Evolutionary conservation across 2,797 vertebrate species (phyloP).

Genomic region (Champsocephalus esox): DNA sequence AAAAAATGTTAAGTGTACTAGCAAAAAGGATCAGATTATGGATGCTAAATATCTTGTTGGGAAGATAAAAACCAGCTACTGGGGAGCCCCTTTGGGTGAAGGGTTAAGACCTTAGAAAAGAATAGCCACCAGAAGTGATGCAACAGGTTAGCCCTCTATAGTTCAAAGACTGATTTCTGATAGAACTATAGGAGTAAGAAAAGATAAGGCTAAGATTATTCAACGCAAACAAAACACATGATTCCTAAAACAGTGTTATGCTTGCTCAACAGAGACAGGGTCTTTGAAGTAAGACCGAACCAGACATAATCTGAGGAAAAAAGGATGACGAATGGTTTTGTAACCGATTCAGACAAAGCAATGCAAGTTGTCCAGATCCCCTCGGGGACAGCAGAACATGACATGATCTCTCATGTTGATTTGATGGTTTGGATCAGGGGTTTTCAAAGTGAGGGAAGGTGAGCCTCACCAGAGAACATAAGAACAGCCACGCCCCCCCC

Average conservation of each 20-base stretch:
- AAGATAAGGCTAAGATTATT: background rate
- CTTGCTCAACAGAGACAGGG: slow-evolving; percentile 6
- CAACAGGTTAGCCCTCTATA: background rate
- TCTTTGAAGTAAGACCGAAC: slow-evolving; percentile 54
- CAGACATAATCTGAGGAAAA: slow-evolving; percentile 29
- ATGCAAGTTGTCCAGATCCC: slow-evolving; percentile 35
- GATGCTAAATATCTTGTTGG: background rate
- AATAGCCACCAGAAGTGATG: background rate
- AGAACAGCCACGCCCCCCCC: too few relatives aligned
- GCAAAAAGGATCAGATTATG: background rate
- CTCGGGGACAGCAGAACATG: slow-evolving; percentile 50
- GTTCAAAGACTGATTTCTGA: slow-evolving; percentile 44
- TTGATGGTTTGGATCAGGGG: slow-evolving; percentile 39
- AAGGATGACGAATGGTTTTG: slow-evolving; percentile 51
- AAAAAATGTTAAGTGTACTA: background rate
- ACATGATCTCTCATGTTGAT: slow-evolving; percentile 68
- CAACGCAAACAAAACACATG: slow-evolving; percentile 9
- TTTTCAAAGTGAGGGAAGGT: too few relatives aligned
- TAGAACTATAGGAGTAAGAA: slow-evolving; percentile 9
- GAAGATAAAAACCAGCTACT: background rate
- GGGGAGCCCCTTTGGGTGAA: background rate
- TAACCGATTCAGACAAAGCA: slow-evolving; percentile 55
- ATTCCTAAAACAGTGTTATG: slow-evolving; percentile 11
- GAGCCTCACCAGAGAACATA: too few relatives aligned
- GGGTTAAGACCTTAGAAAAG: background rate